phyloP scores from a whole-genome alignment of 1,140 invertebrate genomes.

The Drosophila miranda region DNA sequence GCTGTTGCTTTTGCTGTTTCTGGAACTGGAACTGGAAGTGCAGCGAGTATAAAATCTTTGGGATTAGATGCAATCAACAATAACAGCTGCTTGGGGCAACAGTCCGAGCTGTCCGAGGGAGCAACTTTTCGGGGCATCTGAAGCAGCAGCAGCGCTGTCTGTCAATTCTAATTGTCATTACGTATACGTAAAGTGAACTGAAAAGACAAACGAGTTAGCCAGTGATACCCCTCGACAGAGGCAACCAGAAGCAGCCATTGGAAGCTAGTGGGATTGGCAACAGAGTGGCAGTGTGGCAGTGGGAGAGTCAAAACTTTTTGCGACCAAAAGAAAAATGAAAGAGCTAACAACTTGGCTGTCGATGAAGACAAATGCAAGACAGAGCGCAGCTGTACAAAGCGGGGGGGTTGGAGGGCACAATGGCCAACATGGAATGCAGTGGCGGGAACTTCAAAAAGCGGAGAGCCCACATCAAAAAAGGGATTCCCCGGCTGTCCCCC shows the following conservation, averaged over 20 bases:
- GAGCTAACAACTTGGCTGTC: constrained; percentile 76
- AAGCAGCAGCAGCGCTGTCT: constrained; percentile 45
- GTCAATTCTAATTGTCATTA: constrained; percentile 81
- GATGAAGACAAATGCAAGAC: constrained; percentile 79
- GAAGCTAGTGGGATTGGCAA: constrained; percentile 27
- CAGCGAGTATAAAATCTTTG: constrained; percentile 71
- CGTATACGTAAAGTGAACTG: constrained; percentile 75
- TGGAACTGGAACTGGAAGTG: constrained; percentile 20
- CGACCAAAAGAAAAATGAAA: constrained; percentile 73
- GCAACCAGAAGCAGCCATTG: no score
- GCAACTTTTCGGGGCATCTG: constrained; percentile 50
- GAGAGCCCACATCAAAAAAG: constrained; percentile 44
- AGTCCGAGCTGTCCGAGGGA: constrained; percentile 47
- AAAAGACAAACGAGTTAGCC: constrained; percentile 79
- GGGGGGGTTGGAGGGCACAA: no score
- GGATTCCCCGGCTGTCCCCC: constrained; percentile 48
- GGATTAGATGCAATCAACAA: constrained; percentile 80
- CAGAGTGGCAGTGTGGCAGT: constrained; percentile 9
- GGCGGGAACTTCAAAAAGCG: constrained; percentile 58
- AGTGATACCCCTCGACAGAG: constrained; percentile 66
- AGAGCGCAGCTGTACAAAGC: constrained; percentile 24
- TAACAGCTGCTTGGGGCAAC: constrained; percentile 57
- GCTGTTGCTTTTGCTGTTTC: no score
- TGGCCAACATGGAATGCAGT: constrained; percentile 22
- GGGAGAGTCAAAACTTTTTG: constrained; percentile 57